A percentile compares a stretch with the other conserved stretches of the same genome.
phyloP scores from a whole-genome alignment of 2,888 invertebrate species.

The Diabrotica balteata region DNA sequence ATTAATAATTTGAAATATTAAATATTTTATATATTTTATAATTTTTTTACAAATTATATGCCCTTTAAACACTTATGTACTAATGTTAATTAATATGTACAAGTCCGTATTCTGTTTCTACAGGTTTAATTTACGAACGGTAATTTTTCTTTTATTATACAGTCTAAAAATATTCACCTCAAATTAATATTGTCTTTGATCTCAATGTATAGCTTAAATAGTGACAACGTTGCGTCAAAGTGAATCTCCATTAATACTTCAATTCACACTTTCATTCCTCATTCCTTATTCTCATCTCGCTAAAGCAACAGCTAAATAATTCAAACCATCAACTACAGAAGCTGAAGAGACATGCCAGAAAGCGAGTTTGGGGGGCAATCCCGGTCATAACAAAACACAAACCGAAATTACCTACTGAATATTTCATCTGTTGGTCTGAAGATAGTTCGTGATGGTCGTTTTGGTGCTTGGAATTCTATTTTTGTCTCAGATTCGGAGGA shows the following conservation, averaged over 20 bases:
- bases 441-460: background rate
- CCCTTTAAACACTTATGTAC: no score
- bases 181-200: no score
- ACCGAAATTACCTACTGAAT: conserved; percentile 1
- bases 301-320: conserved; percentile 14
- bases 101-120: no score
- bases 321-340: conserved; percentile 15
- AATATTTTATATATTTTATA: no score
- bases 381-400: background rate
- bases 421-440: background rate
- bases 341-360: conserved; percentile 2
- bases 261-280: background rate
- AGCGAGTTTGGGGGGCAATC: background rate
- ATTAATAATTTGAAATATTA: no score
- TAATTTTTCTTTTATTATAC: no score
- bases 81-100: no score
- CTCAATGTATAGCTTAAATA: no score
- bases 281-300: conserved; percentile 11
- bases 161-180: no score
- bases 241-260: conserved; percentile 2
- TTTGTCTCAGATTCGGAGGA: no score
- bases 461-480: background rate
- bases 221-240: background rate
- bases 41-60: no score
- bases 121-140: no score